Conservation (phyloP, 2,797 vertebrate species). For the Odontamblyopus rebecca region DNA sequence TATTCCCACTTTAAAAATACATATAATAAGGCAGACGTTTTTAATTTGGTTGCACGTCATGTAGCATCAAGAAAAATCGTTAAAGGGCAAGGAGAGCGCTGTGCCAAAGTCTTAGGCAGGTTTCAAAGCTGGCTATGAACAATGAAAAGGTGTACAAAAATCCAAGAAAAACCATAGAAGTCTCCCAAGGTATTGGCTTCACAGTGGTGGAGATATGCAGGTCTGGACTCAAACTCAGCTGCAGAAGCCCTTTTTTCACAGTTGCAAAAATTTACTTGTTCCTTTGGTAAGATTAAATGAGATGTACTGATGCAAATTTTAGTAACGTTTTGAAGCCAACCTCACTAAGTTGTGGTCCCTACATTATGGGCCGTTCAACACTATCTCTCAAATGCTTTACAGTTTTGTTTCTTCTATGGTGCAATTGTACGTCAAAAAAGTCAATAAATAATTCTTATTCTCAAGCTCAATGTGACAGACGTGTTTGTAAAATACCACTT, state of each 20-base stretch:
- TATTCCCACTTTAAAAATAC: slow-evolving; percentile 75
- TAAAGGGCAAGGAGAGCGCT: slow-evolving; percentile 2
- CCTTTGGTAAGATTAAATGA: not conserved
- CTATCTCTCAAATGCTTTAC: slow-evolving; percentile 55
- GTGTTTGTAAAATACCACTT: slow-evolving; percentile 41
- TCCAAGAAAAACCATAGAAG: slow-evolving; percentile 29
- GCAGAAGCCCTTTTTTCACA: not conserved
- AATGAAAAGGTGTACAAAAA: slow-evolving; percentile 38
- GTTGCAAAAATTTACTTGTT: not conserved
- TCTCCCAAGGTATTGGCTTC: slow-evolving; percentile 1
- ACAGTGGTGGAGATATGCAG: slow-evolving; percentile 14
- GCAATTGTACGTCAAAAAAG: slow-evolving; percentile 21
- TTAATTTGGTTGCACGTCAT: slow-evolving; percentile 76
- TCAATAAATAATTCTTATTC: slow-evolving; percentile 28
- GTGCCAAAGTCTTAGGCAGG: slow-evolving; percentile 4
- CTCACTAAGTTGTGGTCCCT: slow-evolving; percentile 12
- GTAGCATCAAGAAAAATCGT: slow-evolving; percentile 49
- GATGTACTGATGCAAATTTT: not conserved
- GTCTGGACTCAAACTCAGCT: not conserved
- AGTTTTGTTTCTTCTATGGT: slow-evolving; percentile 29
- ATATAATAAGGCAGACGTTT: slow-evolving; percentile 69
- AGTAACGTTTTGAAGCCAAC: too few species aligned
- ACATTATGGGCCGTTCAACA: slow-evolving; percentile 49
- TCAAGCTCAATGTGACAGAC: slow-evolving; percentile 35
- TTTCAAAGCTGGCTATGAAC: slow-evolving; percentile 11